Conservation (phyloP, 35 echinoderm and acorn worm genomes). For the Lytechinus pictus region DNA sequence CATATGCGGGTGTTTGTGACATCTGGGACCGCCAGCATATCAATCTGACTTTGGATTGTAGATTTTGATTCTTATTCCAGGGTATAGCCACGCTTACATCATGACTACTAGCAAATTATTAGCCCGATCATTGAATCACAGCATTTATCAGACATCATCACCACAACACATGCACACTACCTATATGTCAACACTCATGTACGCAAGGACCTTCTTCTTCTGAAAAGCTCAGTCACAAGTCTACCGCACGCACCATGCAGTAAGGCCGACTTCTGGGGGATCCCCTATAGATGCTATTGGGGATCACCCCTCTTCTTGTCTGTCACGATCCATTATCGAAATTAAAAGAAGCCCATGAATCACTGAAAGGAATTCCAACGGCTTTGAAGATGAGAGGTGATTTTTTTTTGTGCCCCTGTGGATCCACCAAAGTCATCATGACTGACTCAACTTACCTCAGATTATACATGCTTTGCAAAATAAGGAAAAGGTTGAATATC, state of each 20-base stretch:
- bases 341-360: slow-evolving; percentile 48
- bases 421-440: neutral
- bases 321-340: slow-evolving; percentile 44
- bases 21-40: neutral
- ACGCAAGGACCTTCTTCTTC: neutral
- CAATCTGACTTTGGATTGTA: neutral
- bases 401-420: neutral
- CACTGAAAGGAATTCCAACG: neutral
- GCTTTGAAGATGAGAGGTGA: slow-evolving; percentile 1
- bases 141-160: neutral
- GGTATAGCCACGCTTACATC: neutral
- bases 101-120: neutral
- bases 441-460: neutral
- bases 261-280: neutral
- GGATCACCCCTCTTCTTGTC: slow-evolving; percentile 1
- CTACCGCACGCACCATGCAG: neutral
- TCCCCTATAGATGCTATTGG: neutral
- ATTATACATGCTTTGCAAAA: too few species aligned
- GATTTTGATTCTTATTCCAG: neutral
- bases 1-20: too few species aligned
- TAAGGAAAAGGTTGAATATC: neutral
- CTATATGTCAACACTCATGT: neutral
- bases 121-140: neutral
- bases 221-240: neutral
- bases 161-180: neutral